These are phyloP conservation scores for Sebastes hubbsi DNA, from an alignment of 2,797 vertebrate species.

Conservation along the genomic window DNA sequence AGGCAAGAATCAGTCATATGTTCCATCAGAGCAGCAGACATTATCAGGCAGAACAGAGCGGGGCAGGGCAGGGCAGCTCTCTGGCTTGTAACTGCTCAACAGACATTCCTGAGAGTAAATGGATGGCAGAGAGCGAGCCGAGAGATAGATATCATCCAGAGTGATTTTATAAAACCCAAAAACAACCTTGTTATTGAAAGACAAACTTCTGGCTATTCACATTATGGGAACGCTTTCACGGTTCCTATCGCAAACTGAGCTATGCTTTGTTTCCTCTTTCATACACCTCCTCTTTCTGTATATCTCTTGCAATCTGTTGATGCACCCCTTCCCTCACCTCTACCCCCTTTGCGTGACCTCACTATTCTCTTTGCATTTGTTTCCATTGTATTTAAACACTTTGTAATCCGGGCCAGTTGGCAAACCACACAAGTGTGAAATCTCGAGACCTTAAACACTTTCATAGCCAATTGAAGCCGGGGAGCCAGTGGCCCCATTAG, in stretches of 20 bases:
- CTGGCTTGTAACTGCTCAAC: conserved; percentile 64
- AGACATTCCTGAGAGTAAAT: conserved; percentile 70
- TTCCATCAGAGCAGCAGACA: conserved; percentile 67
- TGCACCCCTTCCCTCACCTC: background rate
- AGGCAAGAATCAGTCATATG: conserved; percentile 75
- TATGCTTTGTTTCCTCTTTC: background rate
- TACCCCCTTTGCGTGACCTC: background rate
- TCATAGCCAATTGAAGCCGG: conserved; percentile 62
- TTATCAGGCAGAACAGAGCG: conserved; percentile 74
- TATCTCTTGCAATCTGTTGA: background rate
- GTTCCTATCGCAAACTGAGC: background rate
- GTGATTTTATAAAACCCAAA: conserved; percentile 17
- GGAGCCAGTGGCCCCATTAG: conserved; percentile 37
- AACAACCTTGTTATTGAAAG: conserved; percentile 1
- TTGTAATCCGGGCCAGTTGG: conserved; percentile 56
- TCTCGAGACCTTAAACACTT: conserved; percentile 54
- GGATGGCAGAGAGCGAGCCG: conserved; percentile 31
- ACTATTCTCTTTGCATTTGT: conserved; percentile 25
- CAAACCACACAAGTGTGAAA: conserved; percentile 55
- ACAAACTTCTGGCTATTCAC: background rate
- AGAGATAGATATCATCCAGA: conserved; percentile 35
- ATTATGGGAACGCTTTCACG: background rate
- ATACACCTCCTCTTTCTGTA: background rate
- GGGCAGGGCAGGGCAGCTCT: conserved; percentile 56
- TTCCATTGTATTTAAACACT: conserved; percentile 40